Percentiles rank a stretch among this genome's conserved stretches.
phyloP scores from a whole-genome alignment of 2,888 invertebrate genomes.

The Caenorhabditis parvicauda region DNA sequence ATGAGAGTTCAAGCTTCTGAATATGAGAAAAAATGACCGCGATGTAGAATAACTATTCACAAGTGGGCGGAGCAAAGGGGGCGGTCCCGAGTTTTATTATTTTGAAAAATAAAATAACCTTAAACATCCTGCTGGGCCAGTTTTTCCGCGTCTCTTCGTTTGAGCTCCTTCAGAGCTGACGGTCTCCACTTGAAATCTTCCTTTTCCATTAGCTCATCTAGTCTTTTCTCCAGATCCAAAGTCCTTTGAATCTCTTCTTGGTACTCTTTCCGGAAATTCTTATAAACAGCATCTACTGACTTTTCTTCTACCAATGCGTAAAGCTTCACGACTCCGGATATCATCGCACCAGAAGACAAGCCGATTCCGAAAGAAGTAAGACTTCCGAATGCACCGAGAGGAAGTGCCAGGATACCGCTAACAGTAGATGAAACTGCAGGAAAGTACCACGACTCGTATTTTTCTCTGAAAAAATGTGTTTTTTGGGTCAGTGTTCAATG shows the following conservation, averaged over 20 bases:
- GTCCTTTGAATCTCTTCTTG: slow-evolving; percentile 21
- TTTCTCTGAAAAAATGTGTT: slow-evolving; percentile 28
- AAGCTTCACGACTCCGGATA: slow-evolving; percentile 39
- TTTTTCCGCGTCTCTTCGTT: slow-evolving; percentile 30
- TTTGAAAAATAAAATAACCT: slow-evolving; percentile 5
- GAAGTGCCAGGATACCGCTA: slow-evolving; percentile 46
- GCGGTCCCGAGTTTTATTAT: too few species aligned
- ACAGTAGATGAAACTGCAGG: slow-evolving; percentile 51
- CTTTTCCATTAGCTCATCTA: slow-evolving; percentile 30
- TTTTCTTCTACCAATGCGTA: slow-evolving; percentile 44
- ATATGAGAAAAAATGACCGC: too few species aligned
- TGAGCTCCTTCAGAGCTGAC: slow-evolving; percentile 33
- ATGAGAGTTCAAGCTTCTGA: too few species aligned
- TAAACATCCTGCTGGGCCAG: slow-evolving; percentile 28
- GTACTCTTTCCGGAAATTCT: slow-evolving; percentile 37
- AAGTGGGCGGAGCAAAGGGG: too few species aligned
- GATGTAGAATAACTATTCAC: too few species aligned
- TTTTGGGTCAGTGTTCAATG: neutral
- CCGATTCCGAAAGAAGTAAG: slow-evolving; percentile 47
- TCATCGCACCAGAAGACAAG: slow-evolving; percentile 37
- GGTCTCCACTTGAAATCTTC: slow-evolving; percentile 39
- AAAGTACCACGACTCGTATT: slow-evolving; percentile 45
- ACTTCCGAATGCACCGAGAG: slow-evolving; percentile 42
- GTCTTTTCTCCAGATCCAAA: slow-evolving; percentile 7
- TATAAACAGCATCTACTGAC: slow-evolving; percentile 38